Evolutionary conservation across 2,797 vertebrate species (phyloP), one percentile per base, ranked within the genome.

Genomic region (Linurgus olivaceus): DNA sequence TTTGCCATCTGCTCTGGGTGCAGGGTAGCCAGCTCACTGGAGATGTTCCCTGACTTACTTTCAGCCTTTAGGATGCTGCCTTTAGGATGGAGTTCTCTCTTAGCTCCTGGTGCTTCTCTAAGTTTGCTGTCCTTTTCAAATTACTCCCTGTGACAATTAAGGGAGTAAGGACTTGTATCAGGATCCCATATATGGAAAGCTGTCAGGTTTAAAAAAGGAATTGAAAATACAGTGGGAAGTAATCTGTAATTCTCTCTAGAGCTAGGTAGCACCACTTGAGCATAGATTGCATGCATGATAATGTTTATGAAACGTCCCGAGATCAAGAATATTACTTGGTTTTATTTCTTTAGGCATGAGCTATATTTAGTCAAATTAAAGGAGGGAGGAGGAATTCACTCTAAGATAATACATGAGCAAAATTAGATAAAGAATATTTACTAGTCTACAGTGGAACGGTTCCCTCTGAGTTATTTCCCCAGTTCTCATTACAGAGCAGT

Each of bases 391-490:
- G 18, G 13, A 85, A 37, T 21, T 29, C 24, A 26, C 3, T 57
- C 28, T 21, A 74, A 92, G 74, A 85, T 91, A 90, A 90, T 61
- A 72, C n/a, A 44, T n/a, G 28, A 93, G 31, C 42, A 20, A 13
- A 23, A 21, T 47, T 79, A 66, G 42, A 83, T 72, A 68, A 77
- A 86, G 63, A 92, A 78, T 93, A 95, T 91, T 89, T 93, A 93
- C 72, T 90, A 42, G 85, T 78, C 88, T 66, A n/a, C 31, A 29
- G 87, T 91, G 75, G 68, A 86, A 62, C 66, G 67, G 26, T 89
- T 93, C 73, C 31, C 47, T 88, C 68, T 55, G 88, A 97, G 72
- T 94, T 96, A 91, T 81, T 89, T 96, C 68, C 72, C 47, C 78
- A 31, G 68, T 82, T 89, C 81, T 95, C 58, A 48, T 92, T 90